Evolutionary conservation across 1,140 invertebrate genomes (phyloP), one percentile per base, ranked within the genome.

Genomic region (Drosophila mojavensis): DNA sequence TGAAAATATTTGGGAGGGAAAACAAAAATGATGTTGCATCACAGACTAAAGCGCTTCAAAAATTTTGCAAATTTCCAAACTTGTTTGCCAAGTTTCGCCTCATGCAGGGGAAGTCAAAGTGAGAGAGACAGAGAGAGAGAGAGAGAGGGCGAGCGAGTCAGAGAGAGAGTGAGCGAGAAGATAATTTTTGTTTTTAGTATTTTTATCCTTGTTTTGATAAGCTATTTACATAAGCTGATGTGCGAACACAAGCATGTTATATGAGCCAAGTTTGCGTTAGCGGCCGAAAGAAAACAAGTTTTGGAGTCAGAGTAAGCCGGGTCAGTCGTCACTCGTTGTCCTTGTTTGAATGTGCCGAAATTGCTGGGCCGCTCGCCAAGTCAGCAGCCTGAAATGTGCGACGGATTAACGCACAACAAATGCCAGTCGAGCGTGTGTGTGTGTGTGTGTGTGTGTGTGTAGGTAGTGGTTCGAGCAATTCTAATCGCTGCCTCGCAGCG

Each of bases 11-110:
- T 84, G 81, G 73, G 66, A 3, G 10, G 20, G 24, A 83, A 83
- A 79, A 82, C 79, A 83, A 84, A 82, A 75, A 83, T 77, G 68
- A 83, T 88, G 77, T 80, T 81, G 75, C 79, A 82, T 88, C 79
- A 88, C 68, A 86, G 88, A 88, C 84, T 83, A 83, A 88, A 85
- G 68, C 81, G 81, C 81, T 85, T 85, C 68, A 85, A 81, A 81
- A 85, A 81, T 73, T 76, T 77, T 75, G 74, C 73, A 85, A 85
- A 85, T 73, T 77, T 64, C 56, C 62, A 78, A 79, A 79, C 82
- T 86, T 88, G 83, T 89, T 88, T 88, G 84, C 77, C 69, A 74
- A 88, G 73, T 74, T 78, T 78, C 13, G 39, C 20, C 26, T 30
- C 47, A 11, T 30, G 30, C 51, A 70, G 17, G 15, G 7, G 33